phyloP scores from a whole-genome alignment of 1,140 invertebrate genomes.

The Drosophila melanica region DNA sequence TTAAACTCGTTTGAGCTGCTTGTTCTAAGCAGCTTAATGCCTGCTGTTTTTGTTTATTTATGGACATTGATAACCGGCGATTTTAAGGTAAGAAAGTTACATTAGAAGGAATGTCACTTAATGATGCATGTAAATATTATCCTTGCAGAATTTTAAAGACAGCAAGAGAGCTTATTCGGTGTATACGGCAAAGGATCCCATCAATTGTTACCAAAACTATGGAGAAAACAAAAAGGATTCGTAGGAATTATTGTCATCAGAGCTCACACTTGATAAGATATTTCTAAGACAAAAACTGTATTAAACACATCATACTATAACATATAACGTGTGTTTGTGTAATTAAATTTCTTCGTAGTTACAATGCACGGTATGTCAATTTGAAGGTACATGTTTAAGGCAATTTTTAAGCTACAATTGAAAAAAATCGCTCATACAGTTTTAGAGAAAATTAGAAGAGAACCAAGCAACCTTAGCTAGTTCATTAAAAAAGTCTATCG shows the following conservation, averaged over 20 bases:
- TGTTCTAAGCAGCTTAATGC: slow-evolving; percentile 56
- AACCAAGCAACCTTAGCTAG: too few relatives aligned
- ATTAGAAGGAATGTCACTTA: slow-evolving; percentile 8
- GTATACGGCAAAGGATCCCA: slow-evolving; percentile 66
- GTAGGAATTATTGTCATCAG: slow-evolving; percentile 5
- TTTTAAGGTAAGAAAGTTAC: slow-evolving; percentile 50
- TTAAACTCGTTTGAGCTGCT: slow-evolving; percentile 61
- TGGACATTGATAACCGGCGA: slow-evolving; percentile 74
- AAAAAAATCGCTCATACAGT: too few relatives aligned
- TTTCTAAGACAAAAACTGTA: slow-evolving; percentile 10
- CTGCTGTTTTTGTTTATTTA: slow-evolving; percentile 64
- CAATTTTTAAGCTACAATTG: too few relatives aligned
- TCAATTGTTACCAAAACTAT: slow-evolving; percentile 78
- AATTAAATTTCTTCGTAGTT: background rate
- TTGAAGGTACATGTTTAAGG: too few relatives aligned
- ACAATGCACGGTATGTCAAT: too few relatives aligned
- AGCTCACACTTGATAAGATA: background rate
- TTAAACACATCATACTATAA: background rate
- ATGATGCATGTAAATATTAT: slow-evolving; percentile 8
- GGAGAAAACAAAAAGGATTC: slow-evolving; percentile 44
- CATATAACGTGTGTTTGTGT: background rate
- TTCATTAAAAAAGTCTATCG: too few relatives aligned
- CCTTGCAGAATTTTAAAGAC: slow-evolving; percentile 61
- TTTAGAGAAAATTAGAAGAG: too few relatives aligned
- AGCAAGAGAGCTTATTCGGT: slow-evolving; percentile 58